These are phyloP conservation scores for Cossypha niveicapilla DNA, from an alignment of 2,797 vertebrate genomes.

Conservation along the genomic window DNA sequence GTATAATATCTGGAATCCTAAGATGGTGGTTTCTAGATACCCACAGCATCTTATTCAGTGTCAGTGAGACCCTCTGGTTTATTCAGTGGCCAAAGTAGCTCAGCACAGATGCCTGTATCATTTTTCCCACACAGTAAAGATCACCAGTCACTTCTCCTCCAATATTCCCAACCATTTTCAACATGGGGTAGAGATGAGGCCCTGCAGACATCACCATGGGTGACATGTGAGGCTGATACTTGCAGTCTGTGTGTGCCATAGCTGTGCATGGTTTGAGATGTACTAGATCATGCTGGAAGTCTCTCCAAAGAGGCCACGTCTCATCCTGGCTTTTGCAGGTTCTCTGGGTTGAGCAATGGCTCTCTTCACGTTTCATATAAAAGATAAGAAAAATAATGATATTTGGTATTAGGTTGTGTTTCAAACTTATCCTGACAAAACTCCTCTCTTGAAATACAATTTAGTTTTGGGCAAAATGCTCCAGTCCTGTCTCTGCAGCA, in stretches of 20 bases:
- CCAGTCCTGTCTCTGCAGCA: neutral
- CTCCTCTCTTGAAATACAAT: neutral
- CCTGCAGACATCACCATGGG: neutral
- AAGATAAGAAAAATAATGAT: neutral
- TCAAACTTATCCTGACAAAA: neutral
- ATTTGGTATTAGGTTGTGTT: neutral
- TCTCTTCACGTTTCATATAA: neutral
- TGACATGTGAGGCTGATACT: neutral
- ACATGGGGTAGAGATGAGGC: neutral
- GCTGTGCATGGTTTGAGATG: neutral
- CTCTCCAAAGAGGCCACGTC: too few species aligned
- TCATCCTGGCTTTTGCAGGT: neutral
- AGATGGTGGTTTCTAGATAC: neutral
- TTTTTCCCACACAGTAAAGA: neutral
- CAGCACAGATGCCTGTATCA: neutral
- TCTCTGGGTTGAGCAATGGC: accelerated
- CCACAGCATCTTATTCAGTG: neutral
- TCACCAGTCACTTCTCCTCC: neutral
- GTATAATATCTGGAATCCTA: neutral
- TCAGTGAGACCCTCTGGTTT: neutral
- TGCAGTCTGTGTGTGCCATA: neutral
- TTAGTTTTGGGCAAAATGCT: neutral
- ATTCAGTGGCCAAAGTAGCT: neutral
- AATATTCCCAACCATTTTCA: neutral
- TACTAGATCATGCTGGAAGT: neutral